phyloP scores from a whole-genome alignment of 2,113 vertebrate species.

The Tachysurus fulvidraco region DNA sequence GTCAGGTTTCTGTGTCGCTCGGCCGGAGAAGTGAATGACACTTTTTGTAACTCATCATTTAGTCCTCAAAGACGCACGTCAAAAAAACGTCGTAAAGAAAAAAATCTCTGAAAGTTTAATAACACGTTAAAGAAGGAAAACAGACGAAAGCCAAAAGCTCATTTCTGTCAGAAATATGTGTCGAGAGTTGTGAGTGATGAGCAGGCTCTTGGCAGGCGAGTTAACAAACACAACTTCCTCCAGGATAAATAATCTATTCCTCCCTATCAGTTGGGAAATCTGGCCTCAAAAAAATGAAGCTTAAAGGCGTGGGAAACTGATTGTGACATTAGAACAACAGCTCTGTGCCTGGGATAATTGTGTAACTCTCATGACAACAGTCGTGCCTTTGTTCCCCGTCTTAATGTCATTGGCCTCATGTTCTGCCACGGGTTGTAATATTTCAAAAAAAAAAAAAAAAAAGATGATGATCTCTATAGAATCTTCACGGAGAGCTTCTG shows the following conservation, averaged over 20 bases:
- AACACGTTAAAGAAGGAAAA: neutral
- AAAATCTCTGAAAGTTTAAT: neutral
- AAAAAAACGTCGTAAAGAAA: neutral
- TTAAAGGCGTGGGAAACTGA: conserved; percentile 21
- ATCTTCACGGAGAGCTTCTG: neutral
- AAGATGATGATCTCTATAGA: neutral
- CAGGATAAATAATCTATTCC: conserved; percentile 28
- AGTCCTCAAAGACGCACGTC: neutral
- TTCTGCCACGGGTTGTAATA: neutral
- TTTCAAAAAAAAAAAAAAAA: neutral
- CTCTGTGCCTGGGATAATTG: neutral
- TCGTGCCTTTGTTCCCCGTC: neutral
- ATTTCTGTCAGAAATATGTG: neutral
- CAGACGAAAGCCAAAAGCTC: neutral
- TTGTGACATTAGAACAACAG: conserved; percentile 4
- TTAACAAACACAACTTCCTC: conserved; percentile 18
- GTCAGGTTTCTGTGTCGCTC: neutral
- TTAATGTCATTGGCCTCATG: conserved; percentile 32
- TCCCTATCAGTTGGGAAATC: conserved; percentile 29
- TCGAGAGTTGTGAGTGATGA: neutral
- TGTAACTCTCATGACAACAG: conserved; percentile 27
- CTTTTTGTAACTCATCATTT: neutral
- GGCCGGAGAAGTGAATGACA: too few relatives aligned
- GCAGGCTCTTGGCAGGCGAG: neutral
- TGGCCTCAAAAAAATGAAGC: neutral